Evolutionary conservation across 2,797 vertebrate species (phyloP).

Genomic region (Cossypha dichroa): DNA sequence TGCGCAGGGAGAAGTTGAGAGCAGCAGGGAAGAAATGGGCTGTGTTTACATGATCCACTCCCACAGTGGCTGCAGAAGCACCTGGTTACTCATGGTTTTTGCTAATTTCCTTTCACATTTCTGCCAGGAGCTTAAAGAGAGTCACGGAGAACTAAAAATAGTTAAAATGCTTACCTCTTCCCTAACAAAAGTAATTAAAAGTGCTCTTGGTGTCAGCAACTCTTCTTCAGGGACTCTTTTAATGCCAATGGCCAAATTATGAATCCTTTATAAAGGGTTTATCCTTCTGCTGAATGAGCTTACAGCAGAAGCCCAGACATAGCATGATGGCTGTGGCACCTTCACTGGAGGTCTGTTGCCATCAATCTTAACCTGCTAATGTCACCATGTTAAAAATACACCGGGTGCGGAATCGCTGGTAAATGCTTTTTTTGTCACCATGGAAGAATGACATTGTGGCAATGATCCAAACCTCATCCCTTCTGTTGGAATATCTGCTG

Average conservation of each 20-base stretch:
- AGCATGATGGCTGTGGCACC: not conserved
- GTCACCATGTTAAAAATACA: conserved; percentile 50
- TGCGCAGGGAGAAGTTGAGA: not conserved
- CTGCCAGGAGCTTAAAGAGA: not conserved
- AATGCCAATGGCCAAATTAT: not conserved
- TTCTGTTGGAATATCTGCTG: not conserved
- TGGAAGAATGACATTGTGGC: not conserved
- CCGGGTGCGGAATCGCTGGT: not conserved
- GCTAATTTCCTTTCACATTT: not conserved
- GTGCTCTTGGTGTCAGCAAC: not conserved
- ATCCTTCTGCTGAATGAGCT: not conserved
- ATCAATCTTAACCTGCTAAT: conserved; percentile 38
- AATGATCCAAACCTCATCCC: not conserved
- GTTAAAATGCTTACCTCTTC: not conserved
- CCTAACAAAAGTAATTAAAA: not conserved
- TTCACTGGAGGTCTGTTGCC: conserved; percentile 8
- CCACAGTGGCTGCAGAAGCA: accelerated
- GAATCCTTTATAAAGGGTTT: not conserved
- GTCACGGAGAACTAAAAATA: not conserved
- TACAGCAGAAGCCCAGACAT: not conserved
- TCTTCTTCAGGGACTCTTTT: not conserved
- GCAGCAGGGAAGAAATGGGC: not conserved
- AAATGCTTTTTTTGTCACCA: not conserved
- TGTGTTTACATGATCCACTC: not conserved
- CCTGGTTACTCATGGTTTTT: not conserved